Percentiles rank a stretch among this genome's conserved stretches.
Conservation (phyloP, 2,888 invertebrate genomes). For the Agrochola lychnidis region DNA sequence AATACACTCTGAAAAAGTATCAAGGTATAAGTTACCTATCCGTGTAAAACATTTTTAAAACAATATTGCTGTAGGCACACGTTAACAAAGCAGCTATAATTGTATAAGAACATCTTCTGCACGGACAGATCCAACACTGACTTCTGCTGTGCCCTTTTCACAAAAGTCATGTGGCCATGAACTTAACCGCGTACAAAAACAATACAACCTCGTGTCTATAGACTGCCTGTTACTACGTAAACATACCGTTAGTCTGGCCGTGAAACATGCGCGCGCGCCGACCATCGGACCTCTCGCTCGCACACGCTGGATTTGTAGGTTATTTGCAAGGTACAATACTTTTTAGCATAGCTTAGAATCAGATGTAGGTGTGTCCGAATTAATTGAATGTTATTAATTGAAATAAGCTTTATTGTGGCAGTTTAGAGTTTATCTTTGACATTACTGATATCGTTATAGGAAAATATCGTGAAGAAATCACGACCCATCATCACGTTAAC, state of each 20-base stretch:
- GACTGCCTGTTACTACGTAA: constrained; percentile 23
- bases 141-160: not conserved
- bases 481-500: too few species aligned
- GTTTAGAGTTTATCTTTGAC: too few species aligned
- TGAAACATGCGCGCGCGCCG: constrained; percentile 25
- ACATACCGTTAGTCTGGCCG: constrained; percentile 32
- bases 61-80: not conserved
- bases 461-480: too few species aligned
- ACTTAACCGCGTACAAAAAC: not conserved
- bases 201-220: not conserved
- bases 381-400: too few species aligned
- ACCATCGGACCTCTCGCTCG: constrained; percentile 12
- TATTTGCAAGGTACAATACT: not conserved
- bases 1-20: too few species aligned
- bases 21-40: too few species aligned
- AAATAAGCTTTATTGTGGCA: too few species aligned
- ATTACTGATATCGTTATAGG: too few species aligned
- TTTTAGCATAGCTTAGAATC: not conserved
- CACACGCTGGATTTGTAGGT: not conserved
- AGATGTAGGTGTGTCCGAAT: not conserved
- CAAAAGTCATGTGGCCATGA: not conserved
- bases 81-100: too few species aligned
- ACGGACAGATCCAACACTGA: not conserved
- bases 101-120: too few species aligned
- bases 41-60: not conserved